Conservation (phyloP, 2,888 invertebrate species). For the Mellilla xanthometata region DNA sequence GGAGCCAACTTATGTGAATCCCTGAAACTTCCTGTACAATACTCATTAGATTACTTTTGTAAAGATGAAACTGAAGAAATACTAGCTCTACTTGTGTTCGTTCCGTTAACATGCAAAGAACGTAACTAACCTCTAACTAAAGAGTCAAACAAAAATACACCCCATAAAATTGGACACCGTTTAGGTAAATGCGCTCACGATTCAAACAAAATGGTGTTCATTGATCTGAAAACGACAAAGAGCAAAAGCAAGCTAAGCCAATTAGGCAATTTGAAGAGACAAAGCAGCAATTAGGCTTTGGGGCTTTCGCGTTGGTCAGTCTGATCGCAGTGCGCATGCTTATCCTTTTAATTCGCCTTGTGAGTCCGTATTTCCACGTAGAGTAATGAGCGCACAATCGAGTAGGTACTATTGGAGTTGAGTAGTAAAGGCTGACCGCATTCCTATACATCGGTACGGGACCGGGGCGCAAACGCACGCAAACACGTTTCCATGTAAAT, state of each 20-base stretch:
- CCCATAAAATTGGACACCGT: background rate
- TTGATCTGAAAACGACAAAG: slow-evolving; percentile 35
- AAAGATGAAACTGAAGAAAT: slow-evolving; percentile 18
- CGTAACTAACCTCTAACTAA: too few species aligned
- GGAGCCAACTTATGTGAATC: slow-evolving; percentile 55
- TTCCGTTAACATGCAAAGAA: too few species aligned
- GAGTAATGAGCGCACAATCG: slow-evolving; percentile 41
- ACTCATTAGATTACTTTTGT: slow-evolving; percentile 44
- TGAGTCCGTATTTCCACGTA: slow-evolving; percentile 37
- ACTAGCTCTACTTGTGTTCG: too few species aligned
- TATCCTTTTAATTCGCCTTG: slow-evolving; percentile 40
- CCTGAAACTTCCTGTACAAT: slow-evolving; percentile 47
- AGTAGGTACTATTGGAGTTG: slow-evolving; percentile 16
- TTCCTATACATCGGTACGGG: slow-evolving; percentile 44
- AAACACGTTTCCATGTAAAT: slow-evolving; percentile 72
- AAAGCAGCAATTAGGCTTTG: slow-evolving; percentile 45
- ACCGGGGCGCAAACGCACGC: slow-evolving; percentile 51
- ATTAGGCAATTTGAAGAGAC: slow-evolving; percentile 42
- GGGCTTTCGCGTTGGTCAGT: slow-evolving; percentile 27
- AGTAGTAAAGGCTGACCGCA: slow-evolving; percentile 31
- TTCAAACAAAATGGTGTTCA: slow-evolving; percentile 14
- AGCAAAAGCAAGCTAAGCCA: slow-evolving; percentile 36
- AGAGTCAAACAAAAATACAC: too few species aligned
- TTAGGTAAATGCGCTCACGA: background rate
- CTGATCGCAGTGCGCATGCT: slow-evolving; percentile 34